Conservation (phyloP, 2,797 vertebrate species). For the Gymnothorax reevesii region DNA sequence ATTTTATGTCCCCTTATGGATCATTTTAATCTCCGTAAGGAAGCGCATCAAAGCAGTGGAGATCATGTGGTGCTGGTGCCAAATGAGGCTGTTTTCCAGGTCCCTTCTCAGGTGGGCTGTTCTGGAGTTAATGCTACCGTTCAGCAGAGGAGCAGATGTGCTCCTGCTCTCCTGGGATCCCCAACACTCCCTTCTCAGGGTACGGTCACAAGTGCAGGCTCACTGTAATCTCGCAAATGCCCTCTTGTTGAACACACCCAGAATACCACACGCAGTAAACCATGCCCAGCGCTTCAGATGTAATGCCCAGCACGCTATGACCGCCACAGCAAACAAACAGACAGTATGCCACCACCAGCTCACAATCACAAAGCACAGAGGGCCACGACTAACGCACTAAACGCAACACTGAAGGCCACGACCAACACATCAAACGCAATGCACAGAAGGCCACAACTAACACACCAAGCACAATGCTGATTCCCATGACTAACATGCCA, state of each 20-base stretch:
- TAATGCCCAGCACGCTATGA: no score
- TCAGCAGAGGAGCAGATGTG: background rate
- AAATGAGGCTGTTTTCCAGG: background rate
- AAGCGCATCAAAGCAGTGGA: background rate
- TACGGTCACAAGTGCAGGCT: background rate
- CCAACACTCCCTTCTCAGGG: background rate
- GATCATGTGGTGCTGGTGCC: background rate
- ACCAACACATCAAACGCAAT: background rate
- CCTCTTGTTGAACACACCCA: background rate
- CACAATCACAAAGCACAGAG: no score
- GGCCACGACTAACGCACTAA: background rate
- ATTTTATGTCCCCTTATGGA: background rate
- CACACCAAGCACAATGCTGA: background rate
- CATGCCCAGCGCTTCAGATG: no score
- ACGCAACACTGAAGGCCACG: background rate
- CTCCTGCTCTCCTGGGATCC: background rate
- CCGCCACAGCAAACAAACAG: background rate
- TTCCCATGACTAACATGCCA: no score
- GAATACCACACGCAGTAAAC: no score
- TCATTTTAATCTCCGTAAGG: background rate
- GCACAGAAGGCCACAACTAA: background rate
- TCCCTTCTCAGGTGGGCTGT: background rate
- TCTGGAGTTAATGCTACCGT: background rate
- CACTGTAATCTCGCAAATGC: background rate
- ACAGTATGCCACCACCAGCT: background rate